Evolutionary conservation across 2,113 vertebrate species (phyloP).

Genomic region (Motacilla alba): DNA sequence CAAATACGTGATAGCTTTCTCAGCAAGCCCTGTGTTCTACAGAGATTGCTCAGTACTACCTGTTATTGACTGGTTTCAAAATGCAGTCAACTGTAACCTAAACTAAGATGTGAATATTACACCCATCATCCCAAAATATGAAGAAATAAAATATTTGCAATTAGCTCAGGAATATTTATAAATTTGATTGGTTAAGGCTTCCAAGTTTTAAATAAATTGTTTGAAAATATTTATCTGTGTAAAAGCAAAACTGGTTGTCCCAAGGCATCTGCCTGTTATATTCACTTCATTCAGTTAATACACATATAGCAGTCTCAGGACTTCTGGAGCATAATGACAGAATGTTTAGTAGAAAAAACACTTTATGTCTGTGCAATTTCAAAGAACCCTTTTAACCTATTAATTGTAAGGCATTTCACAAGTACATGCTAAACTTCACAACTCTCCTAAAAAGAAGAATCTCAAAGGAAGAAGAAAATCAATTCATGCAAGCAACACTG

Average conservation of each 20-base stretch:
- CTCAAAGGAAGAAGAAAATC: constrained; percentile 16
- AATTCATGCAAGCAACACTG: neutral
- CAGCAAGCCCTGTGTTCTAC: constrained; percentile 53
- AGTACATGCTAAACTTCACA: neutral
- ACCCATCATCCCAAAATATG: constrained; percentile 60
- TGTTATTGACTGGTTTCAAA: constrained; percentile 69
- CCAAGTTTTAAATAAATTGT: constrained; percentile 53
- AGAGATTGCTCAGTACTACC: constrained; percentile 31
- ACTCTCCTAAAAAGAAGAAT: neutral
- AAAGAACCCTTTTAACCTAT: neutral
- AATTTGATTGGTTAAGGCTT: constrained; percentile 28
- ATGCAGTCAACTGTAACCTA: constrained; percentile 52
- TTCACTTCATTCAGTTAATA: neutral
- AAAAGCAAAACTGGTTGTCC: neutral
- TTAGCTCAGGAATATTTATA: constrained; percentile 54
- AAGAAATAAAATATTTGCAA: constrained; percentile 68
- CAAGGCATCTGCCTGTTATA: neutral
- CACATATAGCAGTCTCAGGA: neutral
- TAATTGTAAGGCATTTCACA: constrained; percentile 4
- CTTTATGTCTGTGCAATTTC: neutral
- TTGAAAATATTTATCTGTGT: constrained; percentile 7
- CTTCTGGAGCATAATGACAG: neutral
- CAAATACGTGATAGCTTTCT: constrained; percentile 65
- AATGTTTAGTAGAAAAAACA: neutral
- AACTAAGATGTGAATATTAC: constrained; percentile 55